Conservation (phyloP, 1,140 invertebrate species). For the Agraylea sexmaculata region DNA sequence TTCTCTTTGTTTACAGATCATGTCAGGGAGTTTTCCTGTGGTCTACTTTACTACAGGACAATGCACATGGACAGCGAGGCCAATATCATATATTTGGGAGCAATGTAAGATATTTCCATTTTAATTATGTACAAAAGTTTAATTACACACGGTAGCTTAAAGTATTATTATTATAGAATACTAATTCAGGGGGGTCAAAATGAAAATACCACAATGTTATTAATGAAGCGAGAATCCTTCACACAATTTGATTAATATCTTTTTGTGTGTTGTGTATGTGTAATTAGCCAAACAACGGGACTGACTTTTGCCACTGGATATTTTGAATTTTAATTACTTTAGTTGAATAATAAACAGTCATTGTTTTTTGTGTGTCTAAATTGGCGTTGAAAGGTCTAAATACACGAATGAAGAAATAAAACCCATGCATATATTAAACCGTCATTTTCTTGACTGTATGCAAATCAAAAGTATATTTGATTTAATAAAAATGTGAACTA, state of each 20-base stretch:
- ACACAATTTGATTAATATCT: slow-evolving; percentile 1
- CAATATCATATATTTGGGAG: slow-evolving; percentile 81
- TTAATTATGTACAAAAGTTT: background rate
- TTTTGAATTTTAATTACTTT: too few relatives aligned
- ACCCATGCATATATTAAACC: too few relatives aligned
- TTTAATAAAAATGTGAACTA: too few relatives aligned
- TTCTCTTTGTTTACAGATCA: slow-evolving; percentile 65
- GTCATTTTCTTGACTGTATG: too few relatives aligned
- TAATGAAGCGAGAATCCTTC: background rate
- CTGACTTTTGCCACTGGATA: too few relatives aligned
- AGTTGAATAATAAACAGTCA: too few relatives aligned
- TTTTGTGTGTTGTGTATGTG: background rate
- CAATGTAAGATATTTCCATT: slow-evolving; percentile 67
- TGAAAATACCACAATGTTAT: background rate
- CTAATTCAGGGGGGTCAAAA: background rate
- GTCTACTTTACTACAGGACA: slow-evolving; percentile 79
- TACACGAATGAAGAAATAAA: too few relatives aligned
- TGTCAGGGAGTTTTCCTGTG: slow-evolving; percentile 81
- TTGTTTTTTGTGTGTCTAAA: too few relatives aligned
- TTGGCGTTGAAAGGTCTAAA: too few relatives aligned
- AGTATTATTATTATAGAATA: background rate
- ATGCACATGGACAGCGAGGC: slow-evolving; percentile 75
- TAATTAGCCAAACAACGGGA: too few relatives aligned
- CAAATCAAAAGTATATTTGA: too few relatives aligned
- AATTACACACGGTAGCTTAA: background rate